A percentile compares a stretch with the other conserved stretches of the same genome.
These are phyloP conservation scores for Tiliqua scincoides DNA, from an alignment of 2,113 vertebrate species.

Conservation along the genomic window DNA sequence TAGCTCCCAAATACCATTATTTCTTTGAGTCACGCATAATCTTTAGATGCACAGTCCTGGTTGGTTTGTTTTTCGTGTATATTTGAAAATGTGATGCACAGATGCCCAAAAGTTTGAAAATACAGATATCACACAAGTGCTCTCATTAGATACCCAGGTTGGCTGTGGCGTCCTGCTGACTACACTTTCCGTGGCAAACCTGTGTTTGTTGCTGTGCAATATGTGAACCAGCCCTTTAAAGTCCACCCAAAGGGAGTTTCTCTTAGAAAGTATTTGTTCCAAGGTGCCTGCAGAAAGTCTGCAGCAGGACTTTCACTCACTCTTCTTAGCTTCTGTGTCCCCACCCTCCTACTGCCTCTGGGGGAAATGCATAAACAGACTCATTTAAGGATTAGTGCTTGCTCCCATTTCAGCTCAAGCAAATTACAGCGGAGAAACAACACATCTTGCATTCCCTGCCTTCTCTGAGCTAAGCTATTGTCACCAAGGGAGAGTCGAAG, in stretches of 20 bases:
- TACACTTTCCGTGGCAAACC: background rate
- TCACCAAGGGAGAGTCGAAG: background rate
- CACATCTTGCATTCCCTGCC: background rate
- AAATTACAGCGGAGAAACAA: background rate
- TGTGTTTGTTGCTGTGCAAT: background rate
- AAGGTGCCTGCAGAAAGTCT: background rate
- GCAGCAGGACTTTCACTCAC: rapidly evolving
- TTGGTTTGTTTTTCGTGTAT: background rate
- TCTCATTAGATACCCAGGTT: background rate
- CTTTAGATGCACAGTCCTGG: background rate
- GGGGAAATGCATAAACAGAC: background rate
- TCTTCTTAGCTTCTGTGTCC: background rate
- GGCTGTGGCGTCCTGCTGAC: background rate
- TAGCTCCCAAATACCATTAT: background rate
- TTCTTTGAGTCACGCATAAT: background rate
- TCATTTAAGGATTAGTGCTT: slow-evolving; percentile 25
- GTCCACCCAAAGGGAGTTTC: background rate
- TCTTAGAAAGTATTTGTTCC: background rate
- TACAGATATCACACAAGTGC: too few relatives aligned
- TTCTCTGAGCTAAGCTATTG: background rate
- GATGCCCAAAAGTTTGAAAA: background rate
- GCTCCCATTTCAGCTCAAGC: slow-evolving; percentile 24
- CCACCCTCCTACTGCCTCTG: background rate
- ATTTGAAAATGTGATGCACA: too few relatives aligned
- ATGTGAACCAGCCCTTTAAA: background rate